Conservation (phyloP, 2,113 vertebrate species). For the Aviceda subcristata region DNA sequence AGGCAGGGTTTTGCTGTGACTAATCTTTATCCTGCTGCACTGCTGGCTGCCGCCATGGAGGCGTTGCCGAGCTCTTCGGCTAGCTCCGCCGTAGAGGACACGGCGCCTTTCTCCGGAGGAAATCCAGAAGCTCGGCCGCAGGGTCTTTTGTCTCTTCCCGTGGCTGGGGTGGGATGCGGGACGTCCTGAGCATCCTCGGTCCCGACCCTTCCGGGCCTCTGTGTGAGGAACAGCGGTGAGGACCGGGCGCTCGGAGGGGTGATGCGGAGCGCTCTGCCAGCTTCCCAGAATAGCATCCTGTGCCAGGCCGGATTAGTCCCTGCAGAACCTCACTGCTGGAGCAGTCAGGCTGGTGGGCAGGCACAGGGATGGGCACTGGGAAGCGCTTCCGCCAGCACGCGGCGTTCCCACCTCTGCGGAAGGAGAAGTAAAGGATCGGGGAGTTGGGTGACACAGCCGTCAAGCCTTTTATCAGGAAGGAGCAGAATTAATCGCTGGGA, state of each 20-base stretch:
- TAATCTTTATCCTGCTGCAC: not conserved
- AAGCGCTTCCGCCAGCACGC: accelerated
- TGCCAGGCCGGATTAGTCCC: not conserved
- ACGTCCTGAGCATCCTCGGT: not conserved
- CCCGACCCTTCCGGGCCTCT: not conserved
- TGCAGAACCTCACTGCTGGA: not conserved
- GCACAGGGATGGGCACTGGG: not conserved
- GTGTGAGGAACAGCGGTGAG: not conserved
- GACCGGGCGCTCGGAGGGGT: not conserved
- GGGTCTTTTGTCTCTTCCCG: not conserved
- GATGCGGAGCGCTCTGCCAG: not conserved
- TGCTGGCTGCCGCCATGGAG: not conserved
- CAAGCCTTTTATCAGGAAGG: not conserved
- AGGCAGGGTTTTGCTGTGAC: not conserved
- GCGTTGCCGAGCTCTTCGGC: not conserved
- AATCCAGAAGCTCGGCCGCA: accelerated
- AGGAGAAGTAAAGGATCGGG: not conserved
- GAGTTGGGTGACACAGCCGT: not conserved
- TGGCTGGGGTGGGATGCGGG: not conserved
- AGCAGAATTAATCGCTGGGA: not conserved
- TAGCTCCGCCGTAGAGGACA: accelerated
- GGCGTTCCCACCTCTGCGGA: not conserved
- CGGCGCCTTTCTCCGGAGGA: accelerated
- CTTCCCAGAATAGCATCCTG: not conserved
- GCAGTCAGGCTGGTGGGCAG: not conserved